Base-by-base conservation (phyloP, 2,888 invertebrate species). In the Athetis lepigone region DNA sequence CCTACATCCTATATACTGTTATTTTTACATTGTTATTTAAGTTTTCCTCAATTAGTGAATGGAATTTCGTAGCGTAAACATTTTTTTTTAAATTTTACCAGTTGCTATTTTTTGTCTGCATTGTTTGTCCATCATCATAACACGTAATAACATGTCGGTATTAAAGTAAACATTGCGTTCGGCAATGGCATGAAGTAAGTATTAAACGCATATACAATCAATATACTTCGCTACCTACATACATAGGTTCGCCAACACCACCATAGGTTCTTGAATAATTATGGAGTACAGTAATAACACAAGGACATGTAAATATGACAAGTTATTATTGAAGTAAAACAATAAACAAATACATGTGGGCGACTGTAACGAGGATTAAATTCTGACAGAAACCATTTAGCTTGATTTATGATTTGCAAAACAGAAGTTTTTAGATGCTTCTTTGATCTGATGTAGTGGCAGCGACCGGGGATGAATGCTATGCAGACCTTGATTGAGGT, bases 271-370 rank as follows among this genome's bases (percentile, higher is more conserved):
- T 29, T 72, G 59, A 76, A 76, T 56, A 61, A 56, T 59, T 65
- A 76, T 65, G 60, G 52, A 55, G 55, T 63, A 59, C 58, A 57
- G 67, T 64, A 67, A 77, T 71, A 68, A 55, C 39, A 65, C 62
- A 68, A 71, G 68, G 64, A 46, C 54, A 51, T 40, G 47, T 51
- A 43, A 71, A 56, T 62, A 64, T 36, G 61, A 55, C 59, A 62
- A 49, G 49, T 68, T 65, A 65, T 65, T 75, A 56, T 51, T 64
- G 37, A 49, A 37, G 25, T 40, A 29, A 47, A 33, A 65, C 49
- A 70, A 64, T 65, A 46, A 52, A 54, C 47, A 47, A 66, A 62
- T 54, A 43, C 18, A 51, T 51, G 45, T 39, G 49, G 51, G 43
- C 23, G 18, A 52, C 46, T 45, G 49, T 51, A 51, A 62, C 19